phyloP scores from a whole-genome alignment of 2,113 vertebrate species.

The Edolisoma coerulescens region DNA sequence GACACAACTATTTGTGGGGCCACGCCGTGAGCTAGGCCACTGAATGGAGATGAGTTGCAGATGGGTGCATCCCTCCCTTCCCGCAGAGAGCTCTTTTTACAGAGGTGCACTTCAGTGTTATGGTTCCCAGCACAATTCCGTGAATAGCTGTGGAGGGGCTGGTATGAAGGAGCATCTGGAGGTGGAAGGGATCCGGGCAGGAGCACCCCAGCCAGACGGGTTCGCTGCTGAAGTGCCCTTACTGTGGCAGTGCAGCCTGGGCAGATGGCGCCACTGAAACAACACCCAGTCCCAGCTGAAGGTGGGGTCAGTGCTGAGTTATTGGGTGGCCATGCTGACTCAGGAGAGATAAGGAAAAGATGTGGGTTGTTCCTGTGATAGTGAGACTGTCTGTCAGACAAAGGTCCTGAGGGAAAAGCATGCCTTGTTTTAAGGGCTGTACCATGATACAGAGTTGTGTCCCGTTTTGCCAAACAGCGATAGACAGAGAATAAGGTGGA shows the following conservation, averaged over 20 bases:
- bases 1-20: background rate
- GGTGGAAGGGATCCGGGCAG: background rate
- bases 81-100: background rate
- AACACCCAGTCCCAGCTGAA: background rate
- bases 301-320: background rate
- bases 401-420: background rate
- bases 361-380: background rate
- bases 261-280: background rate
- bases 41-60: background rate
- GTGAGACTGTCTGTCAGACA: background rate
- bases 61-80: background rate
- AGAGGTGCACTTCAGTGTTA: background rate
- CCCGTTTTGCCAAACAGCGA: background rate
- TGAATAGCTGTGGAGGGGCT: accelerated
- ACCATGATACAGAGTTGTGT: background rate
- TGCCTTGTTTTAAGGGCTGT: background rate
- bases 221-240: background rate
- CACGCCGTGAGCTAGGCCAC: background rate
- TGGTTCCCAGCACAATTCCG: background rate
- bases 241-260: background rate
- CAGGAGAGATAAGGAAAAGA: background rate
- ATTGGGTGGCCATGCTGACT: background rate
- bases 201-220: accelerated
- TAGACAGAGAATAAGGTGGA: background rate
- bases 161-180: background rate